A percentile compares a stretch with the other conserved stretches of the same genome.
Conservation (phyloP, 1,140 invertebrate species). For the Ips typographus region DNA sequence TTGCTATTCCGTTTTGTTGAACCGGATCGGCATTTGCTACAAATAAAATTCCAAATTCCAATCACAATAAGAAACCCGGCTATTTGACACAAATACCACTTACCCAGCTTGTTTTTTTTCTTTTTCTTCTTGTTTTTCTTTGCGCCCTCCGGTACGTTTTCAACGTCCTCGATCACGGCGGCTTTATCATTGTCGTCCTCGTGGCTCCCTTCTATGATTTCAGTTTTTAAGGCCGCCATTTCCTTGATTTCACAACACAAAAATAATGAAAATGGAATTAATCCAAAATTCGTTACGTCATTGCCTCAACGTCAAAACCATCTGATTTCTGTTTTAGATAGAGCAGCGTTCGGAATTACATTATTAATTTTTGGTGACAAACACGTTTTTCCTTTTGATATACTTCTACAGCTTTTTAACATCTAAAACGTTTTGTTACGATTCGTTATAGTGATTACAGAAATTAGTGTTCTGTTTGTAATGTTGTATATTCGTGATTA, state of each 20-base stretch:
- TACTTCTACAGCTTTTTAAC: no score
- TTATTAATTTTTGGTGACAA: no score
- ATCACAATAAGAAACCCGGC: slow-evolving; percentile 3
- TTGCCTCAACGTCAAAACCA: no score
- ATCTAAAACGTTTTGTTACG: no score
- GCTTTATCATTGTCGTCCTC: slow-evolving; percentile 47
- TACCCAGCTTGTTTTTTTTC: slow-evolving; percentile 56
- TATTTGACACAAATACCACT: not conserved
- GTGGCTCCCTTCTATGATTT: slow-evolving; percentile 45
- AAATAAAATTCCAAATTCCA: slow-evolving; percentile 13
- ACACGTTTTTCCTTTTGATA: no score
- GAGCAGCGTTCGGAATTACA: no score
- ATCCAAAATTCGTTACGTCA: no score
- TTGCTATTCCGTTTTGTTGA: slow-evolving; percentile 39
- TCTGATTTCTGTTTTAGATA: no score
- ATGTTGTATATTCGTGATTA: no score
- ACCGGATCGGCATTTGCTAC: slow-evolving; percentile 15
- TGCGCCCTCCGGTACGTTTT: slow-evolving; percentile 52
- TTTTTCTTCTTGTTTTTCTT: slow-evolving; percentile 67
- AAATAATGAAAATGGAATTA: no score
- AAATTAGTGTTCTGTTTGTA: no score
- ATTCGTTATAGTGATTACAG: no score
- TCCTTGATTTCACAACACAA: slow-evolving; percentile 1
- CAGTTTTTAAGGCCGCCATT: slow-evolving; percentile 52
- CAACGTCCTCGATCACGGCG: slow-evolving; percentile 45